Conservation (phyloP, 2,888 invertebrate species). For the Chydorus sphaericus region DNA sequence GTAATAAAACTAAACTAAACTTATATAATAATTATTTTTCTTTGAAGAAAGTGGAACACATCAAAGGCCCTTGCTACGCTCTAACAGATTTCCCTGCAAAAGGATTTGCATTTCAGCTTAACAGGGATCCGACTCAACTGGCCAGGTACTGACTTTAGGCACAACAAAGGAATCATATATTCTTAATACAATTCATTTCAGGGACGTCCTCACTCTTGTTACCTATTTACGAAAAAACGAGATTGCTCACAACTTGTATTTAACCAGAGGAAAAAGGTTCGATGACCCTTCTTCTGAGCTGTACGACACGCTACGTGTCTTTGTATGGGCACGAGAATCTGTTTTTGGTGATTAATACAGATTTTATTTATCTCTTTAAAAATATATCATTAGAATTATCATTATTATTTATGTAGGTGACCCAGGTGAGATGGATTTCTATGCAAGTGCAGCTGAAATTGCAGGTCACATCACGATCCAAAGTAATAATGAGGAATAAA, state of each 20-base stretch:
- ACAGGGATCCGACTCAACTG: constrained; percentile 22
- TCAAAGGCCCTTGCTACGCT: constrained; percentile 38
- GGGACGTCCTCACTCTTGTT: constrained; percentile 36
- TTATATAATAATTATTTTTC: constrained; percentile 10
- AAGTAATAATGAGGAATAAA: no score
- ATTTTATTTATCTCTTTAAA: no score
- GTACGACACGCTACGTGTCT: constrained; percentile 12
- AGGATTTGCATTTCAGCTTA: constrained; percentile 51
- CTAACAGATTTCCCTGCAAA: constrained; percentile 44
- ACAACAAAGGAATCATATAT: no score
- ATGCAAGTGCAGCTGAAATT: no score
- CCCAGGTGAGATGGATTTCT: no score
- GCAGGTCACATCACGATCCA: no score
- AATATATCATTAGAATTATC: no score
- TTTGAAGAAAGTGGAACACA: constrained; percentile 39
- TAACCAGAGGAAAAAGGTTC: constrained; percentile 40
- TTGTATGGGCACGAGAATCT: constrained; percentile 32
- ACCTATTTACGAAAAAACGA: constrained; percentile 43
- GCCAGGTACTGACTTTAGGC: constrained; percentile 18
- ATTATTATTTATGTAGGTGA: no score
- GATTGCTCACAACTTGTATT: constrained; percentile 59
- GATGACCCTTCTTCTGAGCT: constrained; percentile 17
- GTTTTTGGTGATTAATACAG: constrained; percentile 30
- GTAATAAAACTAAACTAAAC: neutral
- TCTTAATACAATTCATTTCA: no score